Percentiles rank a stretch among this genome's conserved stretches.
Evolutionary conservation across 2,888 invertebrate genomes (phyloP).

Genomic region (Euphydryas editha): DNA sequence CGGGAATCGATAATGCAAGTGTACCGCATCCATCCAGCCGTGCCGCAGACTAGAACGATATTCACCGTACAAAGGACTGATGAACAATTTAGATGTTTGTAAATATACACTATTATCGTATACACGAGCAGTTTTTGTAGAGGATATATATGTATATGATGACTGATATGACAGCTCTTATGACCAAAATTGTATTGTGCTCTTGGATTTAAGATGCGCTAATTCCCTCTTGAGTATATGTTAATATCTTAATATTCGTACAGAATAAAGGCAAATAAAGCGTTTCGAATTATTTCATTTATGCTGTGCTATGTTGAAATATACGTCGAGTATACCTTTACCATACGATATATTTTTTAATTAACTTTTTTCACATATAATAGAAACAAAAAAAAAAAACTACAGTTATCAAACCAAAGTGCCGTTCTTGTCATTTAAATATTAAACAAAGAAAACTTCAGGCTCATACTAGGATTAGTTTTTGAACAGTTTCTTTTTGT

Average conservation of each 20-base stretch:
- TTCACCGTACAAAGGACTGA: slow-evolving; percentile 18
- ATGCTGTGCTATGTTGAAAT: neutral
- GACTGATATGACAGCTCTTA: slow-evolving; percentile 32
- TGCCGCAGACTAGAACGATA: neutral
- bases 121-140: slow-evolving; percentile 41
- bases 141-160: slow-evolving; percentile 36
- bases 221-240: slow-evolving; percentile 16
- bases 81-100: slow-evolving; percentile 48
- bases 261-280: slow-evolving; percentile 16
- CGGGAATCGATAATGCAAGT: neutral
- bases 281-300: slow-evolving; percentile 7
- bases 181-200: slow-evolving; percentile 32
- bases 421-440: too few species aligned
- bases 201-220: slow-evolving; percentile 10
- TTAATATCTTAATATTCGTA: slow-evolving; percentile 29
- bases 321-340: neutral
- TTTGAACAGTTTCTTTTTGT: too few species aligned
- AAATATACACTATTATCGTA: slow-evolving; percentile 36
- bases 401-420: too few species aligned
- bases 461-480: too few species aligned
- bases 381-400: too few species aligned
- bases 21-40: neutral
- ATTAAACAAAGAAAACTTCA: too few species aligned
- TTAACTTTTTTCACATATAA: neutral
- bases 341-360: neutral